Evolutionary conservation across 2,888 invertebrate genomes (phyloP), one percentile per base, ranked within the genome.

Genomic region (Drosophila peninsularis): DNA sequence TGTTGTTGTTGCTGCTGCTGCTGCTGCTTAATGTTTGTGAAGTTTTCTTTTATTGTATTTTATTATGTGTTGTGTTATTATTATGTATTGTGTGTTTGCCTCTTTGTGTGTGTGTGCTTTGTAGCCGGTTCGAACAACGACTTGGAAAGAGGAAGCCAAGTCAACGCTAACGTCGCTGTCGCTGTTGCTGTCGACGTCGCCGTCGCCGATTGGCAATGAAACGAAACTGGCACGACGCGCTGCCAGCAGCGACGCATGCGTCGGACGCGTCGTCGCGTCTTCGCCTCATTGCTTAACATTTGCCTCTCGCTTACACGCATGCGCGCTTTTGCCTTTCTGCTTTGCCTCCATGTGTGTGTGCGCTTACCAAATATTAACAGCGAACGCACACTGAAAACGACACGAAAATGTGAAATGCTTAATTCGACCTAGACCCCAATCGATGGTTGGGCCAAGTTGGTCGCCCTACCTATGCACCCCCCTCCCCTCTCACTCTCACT

Each of bases 351-450:
- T 45, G 36, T 54, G 41, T 61, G 62, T 55, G 62, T 49, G 75
- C 56, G 78, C 67, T 83, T 73, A 69, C 83, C 77, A 87, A 84
- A 82, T 84, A 73, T 78, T 82, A 75, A 71, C 69, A 62, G 45
- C 78, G 78, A 63, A 72, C 71, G 86, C 78, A 88, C 83, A 88
- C 82, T 80, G 83, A 82, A 85, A 88, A 86, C 86, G 86, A 71
- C 79, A 85, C 83, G 86, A 85, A 83, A 87, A 89, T 87, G 88
- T 86, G 84, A 89, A 82, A 80, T 84, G 80, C 80, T 84, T 64
- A 78, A 84, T 83, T 88, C 90, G 90, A 90, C 90, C 90, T 90
- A 90, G 90, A 90, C 90, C 90, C 88, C 91, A 90, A 91, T 90
- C 88, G 90, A 82, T 89, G 89, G 76, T 45, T 82, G 79, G 67